These are phyloP conservation scores for Regulus satrapa DNA, from an alignment of 2,113 vertebrate genomes.

Conservation along the genomic window DNA sequence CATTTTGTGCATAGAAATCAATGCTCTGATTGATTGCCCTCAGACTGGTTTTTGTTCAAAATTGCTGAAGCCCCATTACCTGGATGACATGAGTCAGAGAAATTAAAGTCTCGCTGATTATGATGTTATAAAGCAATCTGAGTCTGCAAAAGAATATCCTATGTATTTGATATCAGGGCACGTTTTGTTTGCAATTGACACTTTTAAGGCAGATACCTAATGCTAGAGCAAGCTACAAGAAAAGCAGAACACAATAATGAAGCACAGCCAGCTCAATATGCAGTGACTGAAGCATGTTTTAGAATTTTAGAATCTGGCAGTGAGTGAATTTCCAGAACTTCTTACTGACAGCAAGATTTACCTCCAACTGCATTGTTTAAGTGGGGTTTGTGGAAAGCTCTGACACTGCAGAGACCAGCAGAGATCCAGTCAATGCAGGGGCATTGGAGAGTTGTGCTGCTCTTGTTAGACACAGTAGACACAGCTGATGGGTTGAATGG, in stretches of 20 bases:
- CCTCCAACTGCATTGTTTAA: not conserved
- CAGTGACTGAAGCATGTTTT: not conserved
- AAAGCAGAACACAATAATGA: not conserved
- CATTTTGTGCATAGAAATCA: not conserved
- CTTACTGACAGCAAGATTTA: not conserved
- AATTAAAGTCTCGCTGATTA: not conserved
- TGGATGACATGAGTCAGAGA: not conserved
- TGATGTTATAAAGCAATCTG: not conserved
- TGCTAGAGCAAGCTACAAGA: not conserved
- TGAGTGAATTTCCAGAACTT: not conserved
- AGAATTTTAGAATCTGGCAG: not conserved
- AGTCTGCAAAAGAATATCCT: not conserved
- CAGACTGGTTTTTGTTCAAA: constrained; percentile 3
- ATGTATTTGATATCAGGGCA: not conserved
- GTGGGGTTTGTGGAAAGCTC: not conserved
- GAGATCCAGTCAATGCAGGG: not conserved
- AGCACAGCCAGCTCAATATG: not conserved
- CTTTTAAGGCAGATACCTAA: not conserved
- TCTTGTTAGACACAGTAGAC: not conserved
- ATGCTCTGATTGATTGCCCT: not conserved
- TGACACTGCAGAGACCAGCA: not conserved
- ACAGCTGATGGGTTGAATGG: not conserved
- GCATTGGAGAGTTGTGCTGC: not conserved
- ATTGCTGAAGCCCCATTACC: not conserved
- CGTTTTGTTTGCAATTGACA: not conserved